Conservation (phyloP, 2,113 vertebrate species). For the Xiphophorus maculatus region DNA sequence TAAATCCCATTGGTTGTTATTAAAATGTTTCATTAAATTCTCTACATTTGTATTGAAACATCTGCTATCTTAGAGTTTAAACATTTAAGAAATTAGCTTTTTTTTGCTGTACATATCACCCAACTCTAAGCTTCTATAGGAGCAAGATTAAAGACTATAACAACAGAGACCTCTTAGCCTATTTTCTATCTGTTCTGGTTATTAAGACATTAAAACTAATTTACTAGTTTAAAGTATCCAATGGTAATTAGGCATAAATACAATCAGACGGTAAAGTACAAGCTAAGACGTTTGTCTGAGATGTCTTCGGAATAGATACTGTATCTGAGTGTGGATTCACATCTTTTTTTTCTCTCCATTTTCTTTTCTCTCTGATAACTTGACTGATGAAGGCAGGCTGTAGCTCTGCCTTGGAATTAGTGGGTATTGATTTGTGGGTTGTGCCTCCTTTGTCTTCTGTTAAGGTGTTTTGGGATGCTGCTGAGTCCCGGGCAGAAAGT, state of each 20-base stretch:
- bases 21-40: not conserved
- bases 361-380: not conserved
- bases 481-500: constrained; percentile 95
- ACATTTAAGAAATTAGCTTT: not conserved
- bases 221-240: not conserved
- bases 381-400: constrained; percentile 6
- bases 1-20: not conserved
- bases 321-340: not conserved
- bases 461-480: constrained; percentile 98
- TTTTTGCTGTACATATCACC: not conserved
- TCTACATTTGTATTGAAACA: not conserved
- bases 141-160: not conserved
- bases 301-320: too few relatives aligned
- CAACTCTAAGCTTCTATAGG: not conserved
- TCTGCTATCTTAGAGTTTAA: not conserved
- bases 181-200: not conserved
- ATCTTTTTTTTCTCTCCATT: not conserved
- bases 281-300: not conserved
- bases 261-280: not conserved
- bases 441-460: constrained; percentile 20
- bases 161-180: not conserved
- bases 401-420: constrained; percentile 3
- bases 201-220: not conserved
- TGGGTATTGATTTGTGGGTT: constrained; percentile 10
- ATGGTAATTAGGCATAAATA: not conserved